Conservation (phyloP, 2,888 invertebrate genomes). For the Imbricaverruca yamaguchii region DNA sequence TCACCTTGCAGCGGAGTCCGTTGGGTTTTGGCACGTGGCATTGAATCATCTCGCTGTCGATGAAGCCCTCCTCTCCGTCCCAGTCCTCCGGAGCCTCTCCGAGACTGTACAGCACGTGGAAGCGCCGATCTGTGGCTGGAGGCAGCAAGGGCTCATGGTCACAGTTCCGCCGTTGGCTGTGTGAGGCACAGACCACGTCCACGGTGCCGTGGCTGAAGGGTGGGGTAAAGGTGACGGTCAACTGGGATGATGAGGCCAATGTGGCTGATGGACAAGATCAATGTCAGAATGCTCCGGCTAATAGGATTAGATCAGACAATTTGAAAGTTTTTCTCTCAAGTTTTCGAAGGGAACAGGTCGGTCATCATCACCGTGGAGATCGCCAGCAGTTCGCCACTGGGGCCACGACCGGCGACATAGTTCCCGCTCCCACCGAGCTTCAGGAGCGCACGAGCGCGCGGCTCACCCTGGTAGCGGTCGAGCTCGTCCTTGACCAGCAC, state of each 20-base stretch:
- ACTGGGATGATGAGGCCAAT: too few species aligned
- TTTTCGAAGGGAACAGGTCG: too few species aligned
- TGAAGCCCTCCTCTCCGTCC: conserved; percentile 33
- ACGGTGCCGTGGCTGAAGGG: too few species aligned
- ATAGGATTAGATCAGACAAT: too few species aligned
- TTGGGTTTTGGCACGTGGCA: conserved; percentile 27
- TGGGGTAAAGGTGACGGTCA: too few species aligned
- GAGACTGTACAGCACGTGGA: conserved; percentile 28
- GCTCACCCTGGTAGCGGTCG: conserved; percentile 29
- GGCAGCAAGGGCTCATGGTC: background rate
- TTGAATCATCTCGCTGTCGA: conserved; percentile 30
- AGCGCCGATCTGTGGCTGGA: conserved; percentile 28
- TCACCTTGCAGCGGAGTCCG: conserved; percentile 28
- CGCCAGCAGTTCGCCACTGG: too few species aligned
- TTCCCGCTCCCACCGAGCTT: background rate
- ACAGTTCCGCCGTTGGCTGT: background rate
- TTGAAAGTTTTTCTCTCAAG: too few species aligned
- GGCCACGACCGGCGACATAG: too few species aligned
- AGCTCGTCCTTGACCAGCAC: conserved; percentile 32
- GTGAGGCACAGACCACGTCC: too few species aligned
- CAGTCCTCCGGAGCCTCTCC: conserved; percentile 32
- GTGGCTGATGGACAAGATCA: too few species aligned
- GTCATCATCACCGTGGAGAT: too few species aligned
- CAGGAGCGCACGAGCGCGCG: background rate
- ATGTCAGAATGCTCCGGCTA: too few species aligned